phyloP scores from a whole-genome alignment of 2,888 invertebrate species.

The Hartigia nigra region DNA sequence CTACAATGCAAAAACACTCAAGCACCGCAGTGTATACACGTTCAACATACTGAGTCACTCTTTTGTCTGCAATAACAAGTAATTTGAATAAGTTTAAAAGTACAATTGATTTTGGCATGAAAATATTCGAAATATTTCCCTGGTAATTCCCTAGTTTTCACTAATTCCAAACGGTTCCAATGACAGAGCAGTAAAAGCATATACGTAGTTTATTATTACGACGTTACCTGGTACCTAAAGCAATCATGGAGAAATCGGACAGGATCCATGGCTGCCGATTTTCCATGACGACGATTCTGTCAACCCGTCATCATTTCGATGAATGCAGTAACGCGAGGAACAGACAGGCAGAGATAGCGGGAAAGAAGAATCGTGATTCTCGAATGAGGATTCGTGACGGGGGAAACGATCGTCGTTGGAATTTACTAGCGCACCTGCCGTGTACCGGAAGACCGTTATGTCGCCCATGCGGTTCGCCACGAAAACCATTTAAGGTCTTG shows the following conservation, averaged over 20 bases:
- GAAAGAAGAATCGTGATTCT: background rate
- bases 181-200: background rate
- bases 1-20: background rate
- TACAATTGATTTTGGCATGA: background rate
- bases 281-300: background rate
- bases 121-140: background rate
- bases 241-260: background rate
- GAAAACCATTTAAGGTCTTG: slow-evolving; percentile 36
- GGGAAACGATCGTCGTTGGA: background rate
- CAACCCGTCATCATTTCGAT: background rate
- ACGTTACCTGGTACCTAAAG: background rate
- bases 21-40: background rate
- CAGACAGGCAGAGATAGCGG: background rate
- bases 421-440: slow-evolving; percentile 31
- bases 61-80: background rate
- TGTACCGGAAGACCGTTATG: slow-evolving; percentile 43
- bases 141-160: background rate
- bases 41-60: background rate
- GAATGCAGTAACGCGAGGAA: background rate
- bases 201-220: background rate
- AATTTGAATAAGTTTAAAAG: background rate
- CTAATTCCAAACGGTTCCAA: background rate
- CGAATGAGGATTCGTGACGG: background rate
- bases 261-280: background rate
- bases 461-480: slow-evolving; percentile 27